Percentiles rank a stretch among this genome's conserved stretches.
Conservation (phyloP, 2,888 invertebrate genomes). For the Eurois occulta region DNA sequence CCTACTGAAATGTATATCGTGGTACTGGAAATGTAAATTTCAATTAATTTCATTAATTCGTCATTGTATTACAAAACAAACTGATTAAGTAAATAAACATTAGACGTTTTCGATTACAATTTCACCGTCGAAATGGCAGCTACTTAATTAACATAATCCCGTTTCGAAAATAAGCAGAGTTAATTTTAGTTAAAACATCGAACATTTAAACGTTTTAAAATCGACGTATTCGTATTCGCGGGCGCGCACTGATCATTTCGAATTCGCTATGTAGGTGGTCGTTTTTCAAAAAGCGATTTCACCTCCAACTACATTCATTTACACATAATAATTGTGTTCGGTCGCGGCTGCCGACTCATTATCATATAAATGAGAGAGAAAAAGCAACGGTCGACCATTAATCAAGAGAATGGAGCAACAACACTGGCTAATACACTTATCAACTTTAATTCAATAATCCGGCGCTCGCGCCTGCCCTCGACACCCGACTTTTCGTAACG, state of each 20-base stretch:
- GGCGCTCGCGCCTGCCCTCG: slow-evolving; percentile 79
- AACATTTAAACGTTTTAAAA: slow-evolving; percentile 74
- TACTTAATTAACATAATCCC: slow-evolving; percentile 83
- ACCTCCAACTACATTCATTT: slow-evolving; percentile 83
- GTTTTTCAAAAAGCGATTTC: slow-evolving; percentile 80
- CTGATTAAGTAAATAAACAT: slow-evolving; percentile 84
- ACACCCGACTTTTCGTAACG: slow-evolving; percentile 83
- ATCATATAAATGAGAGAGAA: slow-evolving; percentile 90
- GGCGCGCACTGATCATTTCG: slow-evolving; percentile 70
- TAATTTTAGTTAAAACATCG: slow-evolving; percentile 81
- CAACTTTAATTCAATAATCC: slow-evolving; percentile 90
- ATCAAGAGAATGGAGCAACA: slow-evolving; percentile 89
- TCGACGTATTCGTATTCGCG: slow-evolving; percentile 67
- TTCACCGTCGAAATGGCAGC: slow-evolving; percentile 77
- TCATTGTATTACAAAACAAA: slow-evolving; percentile 77
- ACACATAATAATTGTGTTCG: slow-evolving; percentile 87
- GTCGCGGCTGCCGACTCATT: slow-evolving; percentile 86
- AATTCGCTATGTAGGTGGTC: slow-evolving; percentile 66
- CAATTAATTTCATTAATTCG: slow-evolving; percentile 67
- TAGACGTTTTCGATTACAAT: slow-evolving; percentile 82
- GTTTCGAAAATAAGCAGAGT: slow-evolving; percentile 81
- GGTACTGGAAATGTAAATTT: slow-evolving; percentile 56
- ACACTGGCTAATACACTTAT: slow-evolving; percentile 90
- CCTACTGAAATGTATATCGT: slow-evolving; percentile 29
- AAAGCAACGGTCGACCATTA: slow-evolving; percentile 87